phyloP scores from a whole-genome alignment of 30 jellyfish, hydroid and myxozoan species.

The Haliclystus octoradiatus region DNA sequence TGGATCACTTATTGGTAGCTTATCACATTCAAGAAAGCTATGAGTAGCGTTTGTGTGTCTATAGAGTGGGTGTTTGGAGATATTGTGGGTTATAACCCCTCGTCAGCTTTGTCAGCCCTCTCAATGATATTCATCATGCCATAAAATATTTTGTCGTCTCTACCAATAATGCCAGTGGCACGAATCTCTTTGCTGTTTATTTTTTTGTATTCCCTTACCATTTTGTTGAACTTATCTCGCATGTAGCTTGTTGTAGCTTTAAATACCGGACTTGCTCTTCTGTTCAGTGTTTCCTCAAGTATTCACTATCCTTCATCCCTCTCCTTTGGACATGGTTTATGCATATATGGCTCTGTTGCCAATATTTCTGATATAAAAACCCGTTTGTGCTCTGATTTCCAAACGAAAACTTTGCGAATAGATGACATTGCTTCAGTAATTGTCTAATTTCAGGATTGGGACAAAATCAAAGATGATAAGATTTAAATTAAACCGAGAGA shows the following conservation, averaged over 20 bases:
- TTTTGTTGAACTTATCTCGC: slow-evolving; percentile 47
- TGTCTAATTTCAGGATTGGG: no score
- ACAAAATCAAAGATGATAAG: no score
- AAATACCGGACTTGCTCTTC: slow-evolving; percentile 23
- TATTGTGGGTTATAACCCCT: no score
- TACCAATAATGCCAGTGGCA: slow-evolving; percentile 38
- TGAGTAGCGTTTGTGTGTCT: slow-evolving; percentile 38
- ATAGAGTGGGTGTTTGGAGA: slow-evolving; percentile 48
- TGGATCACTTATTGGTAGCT: no score
- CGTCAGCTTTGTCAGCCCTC: slow-evolving; percentile 2
- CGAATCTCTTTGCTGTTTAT: slow-evolving; percentile 15
- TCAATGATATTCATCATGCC: slow-evolving; percentile 16
- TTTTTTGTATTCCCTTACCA: slow-evolving; percentile 15
- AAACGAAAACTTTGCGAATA: background rate
- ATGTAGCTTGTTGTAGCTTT: slow-evolving; percentile 37
- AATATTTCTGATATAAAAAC: slow-evolving; percentile 15
- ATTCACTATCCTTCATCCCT: slow-evolving; percentile 44
- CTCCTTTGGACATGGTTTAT: slow-evolving; percentile 34
- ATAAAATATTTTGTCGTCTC: slow-evolving; percentile 19
- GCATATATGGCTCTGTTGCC: slow-evolving; percentile 36
- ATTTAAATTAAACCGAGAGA: no score
- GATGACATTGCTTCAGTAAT: no score
- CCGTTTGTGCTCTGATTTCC: background rate
- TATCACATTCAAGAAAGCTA: slow-evolving; percentile 26
- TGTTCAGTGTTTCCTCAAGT: slow-evolving; percentile 23